phyloP scores from a whole-genome alignment of 2,113 vertebrate genomes.

The Arothron firmamentum region DNA sequence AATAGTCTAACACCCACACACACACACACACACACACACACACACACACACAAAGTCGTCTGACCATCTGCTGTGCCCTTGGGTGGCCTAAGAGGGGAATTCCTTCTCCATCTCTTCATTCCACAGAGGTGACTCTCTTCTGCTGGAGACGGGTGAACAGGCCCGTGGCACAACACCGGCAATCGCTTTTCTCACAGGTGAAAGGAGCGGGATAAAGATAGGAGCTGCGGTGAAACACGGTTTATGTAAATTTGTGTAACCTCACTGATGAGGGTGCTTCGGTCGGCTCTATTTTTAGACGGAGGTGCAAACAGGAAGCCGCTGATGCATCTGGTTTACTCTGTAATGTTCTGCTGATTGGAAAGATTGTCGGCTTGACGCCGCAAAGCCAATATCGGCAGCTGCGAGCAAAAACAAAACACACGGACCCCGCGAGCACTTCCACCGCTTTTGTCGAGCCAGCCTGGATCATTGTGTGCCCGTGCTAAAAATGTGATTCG shows the following conservation, averaged over 20 bases:
- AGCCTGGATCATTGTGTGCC: slow-evolving; percentile 17
- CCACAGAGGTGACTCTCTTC: slow-evolving; percentile 26
- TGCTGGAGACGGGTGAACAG: neutral
- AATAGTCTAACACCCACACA: slow-evolving; percentile 22
- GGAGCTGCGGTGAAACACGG: neutral
- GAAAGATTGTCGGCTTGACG: slow-evolving; percentile 12
- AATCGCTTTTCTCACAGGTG: neutral
- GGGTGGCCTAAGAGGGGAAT: slow-evolving; percentile 32
- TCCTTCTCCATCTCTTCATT: slow-evolving; percentile 39
- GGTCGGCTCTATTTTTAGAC: slow-evolving; percentile 45
- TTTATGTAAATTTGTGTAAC: slow-evolving; percentile 19
- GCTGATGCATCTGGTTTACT: slow-evolving; percentile 27
- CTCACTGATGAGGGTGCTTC: slow-evolving; percentile 18
- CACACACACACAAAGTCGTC: slow-evolving; percentile 9
- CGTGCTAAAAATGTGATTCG: slow-evolving; percentile 36
- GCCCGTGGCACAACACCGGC: neutral
- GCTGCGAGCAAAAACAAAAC: too few species aligned
- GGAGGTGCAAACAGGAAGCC: slow-evolving; percentile 46
- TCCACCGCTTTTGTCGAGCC: too few species aligned
- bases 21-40: slow-evolving; percentile 9
- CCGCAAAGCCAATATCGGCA: slow-evolving; percentile 18
- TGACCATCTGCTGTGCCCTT: too few species aligned
- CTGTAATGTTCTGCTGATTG: slow-evolving; percentile 17
- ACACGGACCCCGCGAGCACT: too few species aligned
- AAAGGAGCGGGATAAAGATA: neutral